Evolutionary conservation across 2,888 invertebrate species (phyloP).

Genomic region (Ceratothoa steindachneri): DNA sequence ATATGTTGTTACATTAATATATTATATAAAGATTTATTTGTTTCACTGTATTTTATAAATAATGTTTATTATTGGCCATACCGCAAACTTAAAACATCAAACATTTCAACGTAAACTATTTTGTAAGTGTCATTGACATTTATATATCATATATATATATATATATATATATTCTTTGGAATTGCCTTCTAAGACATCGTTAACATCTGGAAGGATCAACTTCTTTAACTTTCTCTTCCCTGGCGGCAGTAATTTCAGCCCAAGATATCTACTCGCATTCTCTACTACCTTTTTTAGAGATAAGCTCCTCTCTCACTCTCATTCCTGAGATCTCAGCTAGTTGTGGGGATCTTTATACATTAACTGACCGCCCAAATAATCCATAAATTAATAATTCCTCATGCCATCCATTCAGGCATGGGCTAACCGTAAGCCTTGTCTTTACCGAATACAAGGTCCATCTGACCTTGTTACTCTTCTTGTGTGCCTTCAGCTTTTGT

Average conservation of each 20-base stretch:
- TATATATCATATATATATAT: slow-evolving; percentile 26
- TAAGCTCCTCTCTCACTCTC: not conserved
- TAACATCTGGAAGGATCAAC: not conserved
- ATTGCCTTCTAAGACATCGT: slow-evolving; percentile 10
- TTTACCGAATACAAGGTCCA: slow-evolving; percentile 6
- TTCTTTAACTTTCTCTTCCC: not conserved
- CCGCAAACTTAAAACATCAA: not conserved
- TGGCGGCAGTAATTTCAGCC: not conserved
- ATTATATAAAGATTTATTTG: slow-evolving; percentile 1
- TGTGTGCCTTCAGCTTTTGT: slow-evolving; percentile 7
- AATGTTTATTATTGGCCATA: slow-evolving; percentile 5
- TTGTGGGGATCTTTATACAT: not conserved
- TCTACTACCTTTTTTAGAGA: not conserved
- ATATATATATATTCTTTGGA: slow-evolving; percentile 7
- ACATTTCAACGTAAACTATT: slow-evolving; percentile 4
- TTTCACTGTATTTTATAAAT: not conserved
- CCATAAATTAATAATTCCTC: not conserved
- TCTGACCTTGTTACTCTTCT: slow-evolving; percentile 9
- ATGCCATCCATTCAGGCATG: slow-evolving; percentile 3
- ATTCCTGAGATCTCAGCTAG: not conserved
- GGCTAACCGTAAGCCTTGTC: slow-evolving; percentile 13
- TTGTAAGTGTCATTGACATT: slow-evolving; percentile 9
- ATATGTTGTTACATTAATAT: slow-evolving; percentile 1
- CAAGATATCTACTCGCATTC: not conserved
- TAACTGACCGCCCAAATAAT: slow-evolving; percentile 6